These are phyloP conservation scores for Apomyelois bistriatella DNA, from an alignment of 2,888 invertebrate species.

Conservation along the genomic window DNA sequence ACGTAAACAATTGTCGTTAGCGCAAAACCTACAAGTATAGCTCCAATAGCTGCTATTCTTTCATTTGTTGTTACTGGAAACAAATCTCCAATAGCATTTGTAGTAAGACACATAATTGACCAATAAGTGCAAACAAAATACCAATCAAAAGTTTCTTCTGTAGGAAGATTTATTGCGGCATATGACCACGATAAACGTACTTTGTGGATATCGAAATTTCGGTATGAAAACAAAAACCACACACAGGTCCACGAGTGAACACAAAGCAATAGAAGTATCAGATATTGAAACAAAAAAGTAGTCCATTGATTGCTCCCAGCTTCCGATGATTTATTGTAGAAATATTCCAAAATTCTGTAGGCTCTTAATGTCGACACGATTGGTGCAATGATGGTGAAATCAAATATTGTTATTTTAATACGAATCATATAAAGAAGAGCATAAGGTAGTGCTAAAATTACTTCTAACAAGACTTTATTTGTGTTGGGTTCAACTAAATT, in stretches of 20 bases:
- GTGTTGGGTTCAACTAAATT: slow-evolving; percentile 67
- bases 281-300: slow-evolving; percentile 69
- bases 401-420: slow-evolving; percentile 31
- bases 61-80: slow-evolving; percentile 66
- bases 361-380: slow-evolving; percentile 58
- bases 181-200: slow-evolving; percentile 62
- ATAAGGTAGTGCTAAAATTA: slow-evolving; percentile 58
- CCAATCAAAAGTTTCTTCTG: slow-evolving; percentile 62
- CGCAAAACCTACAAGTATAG: slow-evolving; percentile 64
- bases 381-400: slow-evolving; percentile 57
- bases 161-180: slow-evolving; percentile 54
- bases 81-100: slow-evolving; percentile 68
- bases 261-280: slow-evolving; percentile 61
- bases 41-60: slow-evolving; percentile 56
- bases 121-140: slow-evolving; percentile 70
- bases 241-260: slow-evolving; percentile 72
- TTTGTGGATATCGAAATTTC: slow-evolving; percentile 50
- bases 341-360: slow-evolving; percentile 64
- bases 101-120: slow-evolving; percentile 69
- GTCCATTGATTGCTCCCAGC: slow-evolving; percentile 74
- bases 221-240: slow-evolving; percentile 67
- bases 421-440: slow-evolving; percentile 52
- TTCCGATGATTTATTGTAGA: slow-evolving; percentile 62
- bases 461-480: slow-evolving; percentile 49
- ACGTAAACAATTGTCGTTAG: slow-evolving; percentile 73